Conservation (phyloP, 2,888 invertebrate genomes). For the Drosophila colorata region DNA sequence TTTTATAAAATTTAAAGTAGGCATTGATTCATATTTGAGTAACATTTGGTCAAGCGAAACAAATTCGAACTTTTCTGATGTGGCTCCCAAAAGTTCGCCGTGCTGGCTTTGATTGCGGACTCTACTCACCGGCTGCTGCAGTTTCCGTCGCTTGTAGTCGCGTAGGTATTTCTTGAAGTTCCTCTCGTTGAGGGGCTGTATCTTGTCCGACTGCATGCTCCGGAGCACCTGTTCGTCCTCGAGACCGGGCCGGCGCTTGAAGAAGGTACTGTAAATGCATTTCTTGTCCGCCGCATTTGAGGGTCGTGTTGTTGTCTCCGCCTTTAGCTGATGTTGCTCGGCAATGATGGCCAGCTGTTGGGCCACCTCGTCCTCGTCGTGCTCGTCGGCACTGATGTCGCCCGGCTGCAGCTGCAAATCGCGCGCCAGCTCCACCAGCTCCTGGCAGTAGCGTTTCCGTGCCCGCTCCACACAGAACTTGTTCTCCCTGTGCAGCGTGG, state of each 20-base stretch:
- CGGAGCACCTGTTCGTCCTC: conserved; percentile 78
- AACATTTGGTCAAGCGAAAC: too few relatives aligned
- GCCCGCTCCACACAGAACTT: conserved; percentile 87
- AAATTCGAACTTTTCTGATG: neutral
- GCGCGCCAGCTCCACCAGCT: conserved; percentile 89
- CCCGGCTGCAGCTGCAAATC: conserved; percentile 88
- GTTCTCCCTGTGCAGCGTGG: conserved; percentile 83
- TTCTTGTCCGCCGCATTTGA: conserved; percentile 76
- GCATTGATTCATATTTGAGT: neutral
- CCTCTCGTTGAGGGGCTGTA: conserved; percentile 69
- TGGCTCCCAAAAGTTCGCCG: neutral
- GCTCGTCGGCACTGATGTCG: conserved; percentile 88
- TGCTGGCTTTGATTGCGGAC: neutral
- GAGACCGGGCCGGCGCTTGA: conserved; percentile 66
- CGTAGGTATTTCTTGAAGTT: conserved; percentile 88
- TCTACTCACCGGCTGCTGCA: conserved; percentile 88
- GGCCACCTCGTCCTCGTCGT: conserved; percentile 54
- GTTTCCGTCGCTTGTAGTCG: conserved; percentile 90
- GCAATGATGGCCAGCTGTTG: conserved; percentile 32
- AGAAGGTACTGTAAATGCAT: conserved; percentile 81
- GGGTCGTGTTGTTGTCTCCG: conserved; percentile 36
- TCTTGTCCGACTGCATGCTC: conserved; percentile 61
- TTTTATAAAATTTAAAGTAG: neutral
- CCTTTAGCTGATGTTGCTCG: conserved; percentile 39
- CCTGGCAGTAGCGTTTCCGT: conserved; percentile 87